Base-by-base conservation (phyloP, 2,888 invertebrate species). In the Agrotis puta region DNA sequence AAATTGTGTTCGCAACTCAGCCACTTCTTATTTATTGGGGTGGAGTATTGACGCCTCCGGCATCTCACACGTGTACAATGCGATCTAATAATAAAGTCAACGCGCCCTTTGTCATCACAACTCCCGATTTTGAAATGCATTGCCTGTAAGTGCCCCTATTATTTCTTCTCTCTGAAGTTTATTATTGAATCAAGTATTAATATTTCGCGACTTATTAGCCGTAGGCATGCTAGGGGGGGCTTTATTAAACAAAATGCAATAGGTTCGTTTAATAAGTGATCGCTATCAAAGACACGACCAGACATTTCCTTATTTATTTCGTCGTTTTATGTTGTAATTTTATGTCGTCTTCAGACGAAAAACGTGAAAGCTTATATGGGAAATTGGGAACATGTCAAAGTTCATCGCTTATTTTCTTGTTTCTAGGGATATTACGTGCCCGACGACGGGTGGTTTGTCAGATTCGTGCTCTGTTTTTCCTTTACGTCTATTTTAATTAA, bases 1-100 rank as follows among this genome's bases (percentile, higher is more conserved):
- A 95, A 95, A 95, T 95, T 94, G 94, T 94, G 93, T 94, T 95
- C 89, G 88, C 92, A 89, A 92, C 91, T 92, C 92, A 90, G 91
- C 90, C 91, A 92, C 91, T 92, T 93, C 90, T 94, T 93, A 93
- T 93, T 93, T 92, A 92, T 93, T 89, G 89, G 91, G 92, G 91
- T 88, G 89, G 85, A 87, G 88, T 90, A 90, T 91, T 86, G 91
- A 89, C 88, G 93, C 92, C 90, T 84, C 75, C 77, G 90, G 91
- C 89, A 77, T 82, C 83, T 86, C 88, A 87, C 87, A 87, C 90
- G 88, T 89, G 85, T 82, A 88, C 89, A 88, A 88, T 87, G 82
- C 76, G 81, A 78, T 88, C 88, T 88, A 88, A 90, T 92, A 92
- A 91, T 88, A 89, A 89, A 92, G 88, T 91, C 91, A 92, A 90